These are phyloP conservation scores for Philonicus albiceps DNA, from an alignment of 2,888 invertebrate species.

Conservation along the genomic window DNA sequence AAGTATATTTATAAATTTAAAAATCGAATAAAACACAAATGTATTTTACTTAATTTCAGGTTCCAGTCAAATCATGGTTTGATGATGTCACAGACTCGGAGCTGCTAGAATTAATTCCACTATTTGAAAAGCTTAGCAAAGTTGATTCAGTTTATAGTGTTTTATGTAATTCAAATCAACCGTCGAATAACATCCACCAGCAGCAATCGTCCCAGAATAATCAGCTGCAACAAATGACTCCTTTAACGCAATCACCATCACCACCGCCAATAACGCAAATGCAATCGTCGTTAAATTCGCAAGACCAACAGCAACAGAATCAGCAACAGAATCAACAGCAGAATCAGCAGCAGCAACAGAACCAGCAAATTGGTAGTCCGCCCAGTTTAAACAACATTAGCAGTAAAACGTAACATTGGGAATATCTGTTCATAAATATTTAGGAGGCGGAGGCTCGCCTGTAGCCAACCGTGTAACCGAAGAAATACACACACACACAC, in stretches of 20 bases:
- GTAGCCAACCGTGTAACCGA: not conserved
- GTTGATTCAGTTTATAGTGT: slow-evolving; percentile 97
- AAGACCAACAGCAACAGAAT: slow-evolving; percentile 50
- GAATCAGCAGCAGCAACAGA: slow-evolving; percentile 48
- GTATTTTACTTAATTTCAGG: slow-evolving; percentile 66
- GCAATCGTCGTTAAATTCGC: slow-evolving; percentile 55
- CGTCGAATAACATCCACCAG: slow-evolving; percentile 62
- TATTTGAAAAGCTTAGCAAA: slow-evolving; percentile 96
- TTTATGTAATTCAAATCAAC: slow-evolving; percentile 90
- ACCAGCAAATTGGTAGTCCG: slow-evolving; percentile 59
- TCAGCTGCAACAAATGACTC: slow-evolving; percentile 51
- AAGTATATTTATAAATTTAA: not conserved
- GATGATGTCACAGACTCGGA: slow-evolving; percentile 98
- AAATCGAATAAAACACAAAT: not conserved
- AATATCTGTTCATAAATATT: slow-evolving; percentile 64
- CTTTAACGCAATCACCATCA: slow-evolving; percentile 55
- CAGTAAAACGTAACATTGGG: slow-evolving; percentile 65
- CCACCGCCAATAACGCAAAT: slow-evolving; percentile 51
- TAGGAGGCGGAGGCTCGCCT: slow-evolving; percentile 51
- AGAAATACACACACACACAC: not conserved
- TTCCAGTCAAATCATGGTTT: slow-evolving; percentile 99
- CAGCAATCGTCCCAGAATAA: slow-evolving; percentile 54
- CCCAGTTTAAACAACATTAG: slow-evolving; percentile 62
- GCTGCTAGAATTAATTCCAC: slow-evolving; percentile 94
- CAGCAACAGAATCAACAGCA: slow-evolving; percentile 51